phyloP scores from a whole-genome alignment of 2,888 invertebrate genomes.

The Trissolcus brochymenae region DNA sequence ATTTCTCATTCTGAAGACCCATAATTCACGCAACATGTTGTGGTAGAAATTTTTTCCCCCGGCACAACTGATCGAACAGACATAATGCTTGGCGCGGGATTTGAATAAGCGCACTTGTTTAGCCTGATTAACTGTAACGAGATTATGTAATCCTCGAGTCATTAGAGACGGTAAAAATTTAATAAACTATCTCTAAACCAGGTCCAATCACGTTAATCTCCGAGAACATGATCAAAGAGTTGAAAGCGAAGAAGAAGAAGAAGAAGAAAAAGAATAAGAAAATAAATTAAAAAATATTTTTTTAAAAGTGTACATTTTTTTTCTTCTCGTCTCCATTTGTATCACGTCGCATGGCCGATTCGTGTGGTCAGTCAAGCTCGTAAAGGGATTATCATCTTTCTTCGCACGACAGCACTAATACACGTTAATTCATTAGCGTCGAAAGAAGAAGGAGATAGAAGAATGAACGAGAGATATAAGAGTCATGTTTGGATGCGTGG shows the following conservation, averaged over 20 bases:
- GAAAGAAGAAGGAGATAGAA: constrained; percentile 18
- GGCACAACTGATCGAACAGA: background rate
- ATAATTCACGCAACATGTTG: constrained; percentile 7
- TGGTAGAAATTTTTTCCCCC: background rate
- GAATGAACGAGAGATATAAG: constrained; percentile 12
- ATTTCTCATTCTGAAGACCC: background rate
- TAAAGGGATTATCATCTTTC: constrained; percentile 22
- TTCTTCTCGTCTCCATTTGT: constrained; percentile 5
- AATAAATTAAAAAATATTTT: background rate
- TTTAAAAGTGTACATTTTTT: background rate
- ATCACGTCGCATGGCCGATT: constrained; percentile 19
- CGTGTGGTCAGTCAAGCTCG: constrained; percentile 18
- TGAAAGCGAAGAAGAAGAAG: background rate
- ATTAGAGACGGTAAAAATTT: constrained; percentile 30
- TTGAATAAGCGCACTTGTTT: constrained; percentile 14
- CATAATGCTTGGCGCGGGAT: constrained; percentile 4
- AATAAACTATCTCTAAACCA: constrained; percentile 29
- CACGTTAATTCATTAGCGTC: constrained; percentile 34
- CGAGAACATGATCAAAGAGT: background rate
- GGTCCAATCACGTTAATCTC: constrained; percentile 9
- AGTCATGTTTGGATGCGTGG: constrained; percentile 42
- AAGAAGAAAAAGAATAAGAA: background rate
- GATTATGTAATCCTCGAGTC: constrained; percentile 18
- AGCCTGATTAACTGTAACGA: constrained; percentile 28
- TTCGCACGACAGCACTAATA: constrained; percentile 27